These are phyloP conservation scores for Chrysolina americana DNA, from an alignment of 2,888 invertebrate genomes.

Conservation along the genomic window DNA sequence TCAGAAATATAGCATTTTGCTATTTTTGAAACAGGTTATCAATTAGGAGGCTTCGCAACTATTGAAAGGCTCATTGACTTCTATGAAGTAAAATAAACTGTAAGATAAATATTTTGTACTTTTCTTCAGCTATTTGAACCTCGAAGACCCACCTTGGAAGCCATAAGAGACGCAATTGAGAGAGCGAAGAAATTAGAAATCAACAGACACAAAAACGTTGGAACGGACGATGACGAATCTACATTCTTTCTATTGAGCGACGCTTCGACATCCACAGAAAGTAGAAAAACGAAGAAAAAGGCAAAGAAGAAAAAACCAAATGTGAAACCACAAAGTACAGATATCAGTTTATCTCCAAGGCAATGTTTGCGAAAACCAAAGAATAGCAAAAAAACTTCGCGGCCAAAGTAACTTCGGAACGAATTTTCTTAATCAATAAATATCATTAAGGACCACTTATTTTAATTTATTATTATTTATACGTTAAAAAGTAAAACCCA, in stretches of 20 bases:
- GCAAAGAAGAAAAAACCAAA: slow-evolving; percentile 24
- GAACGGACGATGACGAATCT: slow-evolving; percentile 32
- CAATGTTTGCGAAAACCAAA: not conserved
- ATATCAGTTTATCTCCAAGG: not conserved
- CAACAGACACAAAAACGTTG: slow-evolving; percentile 35
- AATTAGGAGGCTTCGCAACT: no score
- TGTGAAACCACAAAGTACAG: not conserved
- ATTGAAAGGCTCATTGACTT: no score
- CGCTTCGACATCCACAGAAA: slow-evolving; percentile 31
- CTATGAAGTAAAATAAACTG: no score
- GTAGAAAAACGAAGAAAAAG: slow-evolving; percentile 5
- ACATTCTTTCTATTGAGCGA: slow-evolving; percentile 22
- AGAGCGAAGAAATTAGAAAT: slow-evolving; percentile 29
- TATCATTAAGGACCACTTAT: no score
- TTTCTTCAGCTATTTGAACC: slow-evolving; percentile 38
- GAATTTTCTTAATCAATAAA: not conserved
- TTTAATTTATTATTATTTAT: no score
- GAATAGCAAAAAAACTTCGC: not conserved
- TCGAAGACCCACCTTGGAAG: slow-evolving; percentile 39
- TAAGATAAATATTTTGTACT: no score
- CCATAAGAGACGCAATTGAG: slow-evolving; percentile 41
- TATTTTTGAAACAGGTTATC: no score
- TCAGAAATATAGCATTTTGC: no score
- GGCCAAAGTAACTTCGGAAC: not conserved
- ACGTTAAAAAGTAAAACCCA: no score